These are phyloP conservation scores for Atrina japonica DNA, from an alignment of 2,888 invertebrate genomes.

Conservation along the genomic window DNA sequence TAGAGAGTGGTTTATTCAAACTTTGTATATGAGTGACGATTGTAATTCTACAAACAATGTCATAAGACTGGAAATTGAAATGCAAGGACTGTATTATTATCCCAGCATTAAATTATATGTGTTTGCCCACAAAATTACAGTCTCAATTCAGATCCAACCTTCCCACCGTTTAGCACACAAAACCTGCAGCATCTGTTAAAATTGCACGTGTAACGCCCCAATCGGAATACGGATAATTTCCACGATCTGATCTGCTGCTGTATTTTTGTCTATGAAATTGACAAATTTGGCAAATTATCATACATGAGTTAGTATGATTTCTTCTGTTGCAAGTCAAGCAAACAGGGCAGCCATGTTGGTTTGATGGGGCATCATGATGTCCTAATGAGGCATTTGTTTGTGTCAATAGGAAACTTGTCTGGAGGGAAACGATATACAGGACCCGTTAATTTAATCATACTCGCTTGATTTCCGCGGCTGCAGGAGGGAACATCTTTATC, in stretches of 20 bases:
- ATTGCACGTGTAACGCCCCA: conserved; percentile 21
- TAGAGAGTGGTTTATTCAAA: no score
- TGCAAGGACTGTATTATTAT: conserved; percentile 6
- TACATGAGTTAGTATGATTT: conserved; percentile 11
- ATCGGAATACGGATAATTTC: conserved; percentile 8
- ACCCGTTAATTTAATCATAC: conserved; percentile 39
- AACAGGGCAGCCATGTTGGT: neutral
- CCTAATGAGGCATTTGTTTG: conserved; percentile 38
- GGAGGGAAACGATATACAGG: conserved; percentile 18
- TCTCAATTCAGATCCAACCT: conserved; percentile 35
- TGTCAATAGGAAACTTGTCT: conserved; percentile 26
- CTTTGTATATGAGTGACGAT: no score
- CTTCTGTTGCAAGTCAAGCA: neutral
- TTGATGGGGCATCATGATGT: conserved; percentile 22
- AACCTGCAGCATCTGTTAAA: conserved; percentile 34
- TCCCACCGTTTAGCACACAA: conserved; percentile 31
- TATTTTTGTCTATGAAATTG: neutral
- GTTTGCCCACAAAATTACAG: conserved; percentile 36
- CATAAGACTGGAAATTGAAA: neutral
- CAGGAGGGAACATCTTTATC: conserved; percentile 17
- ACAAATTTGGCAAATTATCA: conserved; percentile 23
- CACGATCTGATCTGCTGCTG: neutral
- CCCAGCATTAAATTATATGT: conserved; percentile 45
- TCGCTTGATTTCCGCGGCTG: conserved; percentile 25
- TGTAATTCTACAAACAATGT: no score